Conservation (phyloP, 2,113 vertebrate species). For the Onychostoma macrolepis region DNA sequence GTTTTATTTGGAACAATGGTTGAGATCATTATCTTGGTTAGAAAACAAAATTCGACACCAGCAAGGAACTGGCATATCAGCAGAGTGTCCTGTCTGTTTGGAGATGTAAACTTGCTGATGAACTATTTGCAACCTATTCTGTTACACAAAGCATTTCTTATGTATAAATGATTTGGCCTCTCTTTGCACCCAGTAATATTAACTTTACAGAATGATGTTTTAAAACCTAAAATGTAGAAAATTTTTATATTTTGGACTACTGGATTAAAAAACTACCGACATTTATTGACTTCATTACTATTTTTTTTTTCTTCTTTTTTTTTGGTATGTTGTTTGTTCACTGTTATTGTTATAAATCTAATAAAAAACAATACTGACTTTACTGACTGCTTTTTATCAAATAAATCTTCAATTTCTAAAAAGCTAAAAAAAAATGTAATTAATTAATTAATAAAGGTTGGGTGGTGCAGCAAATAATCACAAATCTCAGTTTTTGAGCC, state of each 20-base stretch:
- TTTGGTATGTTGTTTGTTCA: no score
- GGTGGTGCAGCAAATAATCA: not conserved
- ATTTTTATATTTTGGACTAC: not conserved
- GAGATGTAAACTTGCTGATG: conserved; percentile 75
- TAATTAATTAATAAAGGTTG: not conserved
- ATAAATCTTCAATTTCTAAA: no score
- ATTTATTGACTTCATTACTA: no score
- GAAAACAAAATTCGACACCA: conserved; percentile 62
- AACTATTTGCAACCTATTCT: conserved; percentile 79
- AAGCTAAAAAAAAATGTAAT: not conserved
- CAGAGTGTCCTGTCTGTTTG: conserved; percentile 74
- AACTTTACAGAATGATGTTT: not conserved
- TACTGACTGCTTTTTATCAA: no score
- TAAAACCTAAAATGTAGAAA: not conserved
- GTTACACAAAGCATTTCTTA: conserved; percentile 76
- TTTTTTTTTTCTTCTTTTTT: no score
- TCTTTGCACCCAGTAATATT: not conserved
- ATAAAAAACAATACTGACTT: no score
- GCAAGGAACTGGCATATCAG: conserved; percentile 70
- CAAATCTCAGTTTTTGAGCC: no score
- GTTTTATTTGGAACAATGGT: conserved; percentile 63
- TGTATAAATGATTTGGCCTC: conserved; percentile 57
- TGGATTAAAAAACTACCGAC: no score
- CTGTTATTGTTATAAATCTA: no score
- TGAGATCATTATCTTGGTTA: conserved; percentile 64